These are phyloP conservation scores for Chymomyza procnemis DNA, from an alignment of 2,888 invertebrate genomes.

Conservation along the genomic window DNA sequence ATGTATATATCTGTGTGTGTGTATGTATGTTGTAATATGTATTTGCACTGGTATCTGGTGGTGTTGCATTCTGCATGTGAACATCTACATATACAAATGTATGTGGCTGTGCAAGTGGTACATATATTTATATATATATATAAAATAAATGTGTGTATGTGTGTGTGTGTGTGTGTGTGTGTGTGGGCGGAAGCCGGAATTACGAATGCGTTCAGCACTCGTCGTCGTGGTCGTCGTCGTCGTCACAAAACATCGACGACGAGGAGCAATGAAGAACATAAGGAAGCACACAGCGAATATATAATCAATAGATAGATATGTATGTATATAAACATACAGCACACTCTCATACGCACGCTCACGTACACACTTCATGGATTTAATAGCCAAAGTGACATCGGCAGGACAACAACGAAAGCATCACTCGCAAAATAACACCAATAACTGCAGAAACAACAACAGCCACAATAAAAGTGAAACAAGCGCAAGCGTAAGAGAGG, in stretches of 20 bases:
- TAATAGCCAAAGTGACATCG: background rate
- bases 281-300: constrained; percentile 57
- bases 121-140: background rate
- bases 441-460: constrained; percentile 18
- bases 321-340: constrained; percentile 43
- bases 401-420: constrained; percentile 33
- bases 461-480: constrained; percentile 43
- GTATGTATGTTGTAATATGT: background rate
- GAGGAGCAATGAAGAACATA: constrained; percentile 30
- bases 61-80: constrained; percentile 30
- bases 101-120: background rate
- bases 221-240: too few species aligned
- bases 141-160: background rate
- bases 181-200: constrained; percentile 28
- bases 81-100: too few species aligned
- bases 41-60: background rate
- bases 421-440: constrained; percentile 41
- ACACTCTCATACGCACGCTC: constrained; percentile 19
- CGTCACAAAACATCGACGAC: constrained; percentile 23
- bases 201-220: constrained; percentile 46
- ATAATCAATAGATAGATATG: constrained; percentile 69
- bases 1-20: too few species aligned
- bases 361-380: constrained; percentile 6
- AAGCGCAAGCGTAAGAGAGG: constrained; percentile 28
- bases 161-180: constrained; percentile 1